These are phyloP conservation scores for Proisotoma minuta DNA, from an alignment of 2,888 invertebrate species.

Conservation along the genomic window DNA sequence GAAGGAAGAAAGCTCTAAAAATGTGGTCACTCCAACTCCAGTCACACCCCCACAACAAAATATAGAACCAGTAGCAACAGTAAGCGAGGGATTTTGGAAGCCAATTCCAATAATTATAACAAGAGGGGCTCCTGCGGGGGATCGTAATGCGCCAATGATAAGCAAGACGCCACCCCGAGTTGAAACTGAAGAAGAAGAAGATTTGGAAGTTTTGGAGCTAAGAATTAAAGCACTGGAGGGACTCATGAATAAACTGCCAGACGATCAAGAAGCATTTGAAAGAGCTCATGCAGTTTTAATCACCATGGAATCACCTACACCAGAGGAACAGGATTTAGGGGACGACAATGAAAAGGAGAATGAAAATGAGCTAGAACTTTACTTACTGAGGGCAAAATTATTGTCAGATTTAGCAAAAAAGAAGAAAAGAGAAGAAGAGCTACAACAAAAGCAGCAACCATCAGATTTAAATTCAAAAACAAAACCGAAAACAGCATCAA, in stretches of 20 bases:
- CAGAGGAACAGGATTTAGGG: not conserved
- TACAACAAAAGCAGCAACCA: not conserved
- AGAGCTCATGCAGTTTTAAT: not conserved
- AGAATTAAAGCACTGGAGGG: conserved; percentile 5
- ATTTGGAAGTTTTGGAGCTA: conserved; percentile 9
- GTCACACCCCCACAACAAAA: not conserved
- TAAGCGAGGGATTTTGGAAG: not conserved
- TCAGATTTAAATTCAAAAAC: not conserved
- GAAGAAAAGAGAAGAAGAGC: not conserved
- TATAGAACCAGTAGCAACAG: not conserved
- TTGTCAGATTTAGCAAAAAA: conserved; percentile 11
- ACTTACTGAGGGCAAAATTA: not conserved
- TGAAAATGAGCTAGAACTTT: conserved; percentile 9
- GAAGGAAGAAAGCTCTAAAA: too few relatives aligned
- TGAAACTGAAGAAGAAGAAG: not conserved
- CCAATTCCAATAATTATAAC: too few relatives aligned
- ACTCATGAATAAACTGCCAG: not conserved
- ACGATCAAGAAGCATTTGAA: too few relatives aligned
- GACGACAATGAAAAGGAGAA: conserved; percentile 12
- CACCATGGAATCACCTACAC: not conserved
- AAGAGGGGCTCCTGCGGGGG: too few relatives aligned
- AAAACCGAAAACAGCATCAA: not conserved
- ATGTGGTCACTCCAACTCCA: not conserved
- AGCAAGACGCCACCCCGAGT: too few relatives aligned
- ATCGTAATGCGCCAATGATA: too few relatives aligned